Conservation (phyloP, 2,888 invertebrate genomes). For the Trissolcus brochymenae region DNA sequence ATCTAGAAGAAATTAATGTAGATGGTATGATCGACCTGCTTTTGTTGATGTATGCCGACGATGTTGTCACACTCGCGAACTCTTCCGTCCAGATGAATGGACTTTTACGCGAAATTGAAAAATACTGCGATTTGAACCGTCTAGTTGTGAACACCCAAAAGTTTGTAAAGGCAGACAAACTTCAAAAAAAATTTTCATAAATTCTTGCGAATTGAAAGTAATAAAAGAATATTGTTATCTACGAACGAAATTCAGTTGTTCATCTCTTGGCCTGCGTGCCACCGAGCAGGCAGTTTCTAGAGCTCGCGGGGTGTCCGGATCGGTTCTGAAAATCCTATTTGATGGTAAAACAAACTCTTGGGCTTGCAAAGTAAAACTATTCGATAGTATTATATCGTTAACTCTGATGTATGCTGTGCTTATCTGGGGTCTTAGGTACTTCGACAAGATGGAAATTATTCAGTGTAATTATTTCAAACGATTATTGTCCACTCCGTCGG, state of each 20-base stretch:
- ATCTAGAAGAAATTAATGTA: not conserved
- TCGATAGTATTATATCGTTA: not conserved
- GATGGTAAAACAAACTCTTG: conserved; percentile 2
- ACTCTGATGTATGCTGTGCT: too few species aligned
- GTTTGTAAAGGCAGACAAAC: not conserved
- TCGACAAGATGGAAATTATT: too few species aligned
- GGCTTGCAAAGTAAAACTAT: not conserved
- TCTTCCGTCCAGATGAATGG: conserved; percentile 1
- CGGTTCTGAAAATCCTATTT: not conserved
- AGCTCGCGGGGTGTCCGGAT: not conserved
- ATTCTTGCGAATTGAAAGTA: not conserved
- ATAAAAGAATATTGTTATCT: conserved; percentile 1
- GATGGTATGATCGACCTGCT: not conserved
- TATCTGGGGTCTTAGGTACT: too few species aligned
- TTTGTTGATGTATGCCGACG: conserved; percentile 6
- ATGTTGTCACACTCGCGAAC: conserved; percentile 12
- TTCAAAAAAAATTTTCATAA: not conserved
- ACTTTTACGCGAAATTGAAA: conserved; percentile 4
- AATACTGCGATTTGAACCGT: conserved; percentile 1
- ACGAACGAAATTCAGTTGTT: not conserved
- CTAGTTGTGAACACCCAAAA: conserved; percentile 1
- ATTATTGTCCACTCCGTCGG: too few species aligned
- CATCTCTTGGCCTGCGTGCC: not conserved
- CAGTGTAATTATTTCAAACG: too few species aligned
- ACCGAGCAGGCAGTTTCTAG: not conserved